Evolutionary conservation across 2,888 invertebrate species (phyloP), one percentile per base, ranked within the genome.

Genomic region (Melanostoma scalare): DNA sequence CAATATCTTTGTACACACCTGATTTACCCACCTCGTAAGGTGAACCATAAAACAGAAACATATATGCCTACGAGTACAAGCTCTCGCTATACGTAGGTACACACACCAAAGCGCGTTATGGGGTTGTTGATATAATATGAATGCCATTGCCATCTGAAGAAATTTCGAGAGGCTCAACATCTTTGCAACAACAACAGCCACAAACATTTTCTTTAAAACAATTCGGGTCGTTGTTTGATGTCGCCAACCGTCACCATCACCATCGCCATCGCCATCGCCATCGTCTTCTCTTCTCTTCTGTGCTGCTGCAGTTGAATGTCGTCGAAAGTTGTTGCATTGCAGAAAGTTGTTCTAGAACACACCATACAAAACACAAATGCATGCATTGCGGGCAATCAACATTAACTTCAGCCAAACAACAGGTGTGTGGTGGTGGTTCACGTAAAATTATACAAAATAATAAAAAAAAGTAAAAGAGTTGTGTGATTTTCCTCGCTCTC

Each of bases 401-500:
- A 58, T 48, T 50, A 38, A 50, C 46, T 46, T 44, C 36, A 20
- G 20, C 20, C 44, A n/a, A 0, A 61, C 44, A 69, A 74, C 79
- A 84, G 79, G 84, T 79, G 84, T 71, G 50, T 48, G 42, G 42
- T 10, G 31, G 2, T 38, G 33, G 48, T 33, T 48, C 50, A 42
- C 3, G 67, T 36, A 63, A 40, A 46, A 53, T 38, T 38, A 58
- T 3, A 61, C 6, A n/a, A 42, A 31, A 42, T 5, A 61, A 10
- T 6, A 46, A 38, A 46, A 61, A 36, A 48, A 61, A 8, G 36
- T 35, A 48, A 61, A 42, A 63, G 50, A 63, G 31, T 20, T 42
- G 63, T 84, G 79, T 74, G 69, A 63, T 78, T 50, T 65, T 82
- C 75, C 87, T 86, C 72, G 89, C 88, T 89, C 88, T 88, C 87